Conservation (phyloP, 2,888 invertebrate genomes). For the Neria commutata region DNA sequence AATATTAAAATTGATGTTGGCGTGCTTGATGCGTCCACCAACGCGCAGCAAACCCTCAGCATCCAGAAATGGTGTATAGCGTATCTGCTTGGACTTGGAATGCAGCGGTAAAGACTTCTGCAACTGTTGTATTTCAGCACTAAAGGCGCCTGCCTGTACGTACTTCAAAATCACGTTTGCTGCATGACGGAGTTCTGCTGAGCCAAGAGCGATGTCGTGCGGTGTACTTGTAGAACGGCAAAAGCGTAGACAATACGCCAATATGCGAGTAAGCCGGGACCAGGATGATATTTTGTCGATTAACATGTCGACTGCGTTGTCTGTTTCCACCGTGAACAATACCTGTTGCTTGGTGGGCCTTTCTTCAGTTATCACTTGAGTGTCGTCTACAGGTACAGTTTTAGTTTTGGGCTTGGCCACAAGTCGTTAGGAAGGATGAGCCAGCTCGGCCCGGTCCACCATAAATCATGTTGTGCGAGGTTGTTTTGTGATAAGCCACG, state of each 20-base stretch:
- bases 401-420: conserved; percentile 8
- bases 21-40: too few relatives aligned
- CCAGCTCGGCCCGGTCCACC: conserved; percentile 32
- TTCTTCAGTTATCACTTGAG: neutral
- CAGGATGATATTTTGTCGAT: conserved; percentile 15
- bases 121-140: neutral
- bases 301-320: neutral
- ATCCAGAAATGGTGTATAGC: neutral
- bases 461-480: conserved; percentile 18
- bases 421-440: conserved; percentile 6
- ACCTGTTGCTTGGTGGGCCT: neutral
- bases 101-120: neutral
- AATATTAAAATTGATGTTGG: conserved; percentile 4
- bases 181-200: too few relatives aligned
- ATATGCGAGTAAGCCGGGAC: neutral
- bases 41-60: too few relatives aligned
- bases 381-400: neutral
- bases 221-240: too few relatives aligned
- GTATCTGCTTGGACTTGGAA: neutral
- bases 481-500: conserved; percentile 26
- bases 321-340: neutral
- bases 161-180: neutral
- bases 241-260: conserved; percentile 14
- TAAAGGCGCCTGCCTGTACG: too few relatives aligned
- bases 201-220: too few relatives aligned